A percentile compares a stretch with the other conserved stretches of the same genome.
These are phyloP conservation scores for Hydrotaea cyrtoneurina DNA, from an alignment of 2,888 invertebrate genomes.

Conservation along the genomic window DNA sequence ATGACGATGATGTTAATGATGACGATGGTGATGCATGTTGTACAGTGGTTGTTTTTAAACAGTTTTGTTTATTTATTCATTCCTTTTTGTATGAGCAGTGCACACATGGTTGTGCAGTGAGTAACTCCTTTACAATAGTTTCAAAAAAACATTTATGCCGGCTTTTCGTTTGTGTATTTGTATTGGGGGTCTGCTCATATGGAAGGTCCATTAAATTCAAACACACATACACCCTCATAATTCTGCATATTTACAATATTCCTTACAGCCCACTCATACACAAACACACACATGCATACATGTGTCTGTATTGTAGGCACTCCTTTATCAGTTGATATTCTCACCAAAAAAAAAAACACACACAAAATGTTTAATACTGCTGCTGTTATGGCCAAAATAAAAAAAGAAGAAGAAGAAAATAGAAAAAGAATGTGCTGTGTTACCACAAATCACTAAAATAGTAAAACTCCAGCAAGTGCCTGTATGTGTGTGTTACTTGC, in stretches of 20 bases:
- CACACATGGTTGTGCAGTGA: neutral
- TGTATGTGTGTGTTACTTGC: slow-evolving; percentile 8
- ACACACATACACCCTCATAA: neutral
- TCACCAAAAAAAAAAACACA: neutral
- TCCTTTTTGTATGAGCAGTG: slow-evolving; percentile 16
- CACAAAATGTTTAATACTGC: neutral
- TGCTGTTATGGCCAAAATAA: neutral
- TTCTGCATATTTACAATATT: neutral
- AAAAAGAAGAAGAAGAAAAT: neutral
- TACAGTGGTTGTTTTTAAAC: neutral
- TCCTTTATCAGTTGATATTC: neutral
- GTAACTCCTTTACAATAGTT: slow-evolving; percentile 27
- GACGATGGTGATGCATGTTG: slow-evolving; percentile 25
- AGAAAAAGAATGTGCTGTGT: neutral
- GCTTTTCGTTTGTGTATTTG: neutral
- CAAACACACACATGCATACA: neutral
- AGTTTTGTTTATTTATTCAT: slow-evolving; percentile 55
- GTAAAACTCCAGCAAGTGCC: slow-evolving; percentile 23
- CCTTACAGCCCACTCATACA: neutral
- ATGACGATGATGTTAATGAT: slow-evolving; percentile 34
- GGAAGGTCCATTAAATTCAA: slow-evolving; percentile 9
- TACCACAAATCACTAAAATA: slow-evolving; percentile 58
- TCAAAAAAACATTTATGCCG: neutral
- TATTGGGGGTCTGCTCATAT: neutral
- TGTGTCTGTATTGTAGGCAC: neutral